Evolutionary conservation across 2,113 vertebrate species (phyloP).

Genomic region (Pituophis catenifer): DNA sequence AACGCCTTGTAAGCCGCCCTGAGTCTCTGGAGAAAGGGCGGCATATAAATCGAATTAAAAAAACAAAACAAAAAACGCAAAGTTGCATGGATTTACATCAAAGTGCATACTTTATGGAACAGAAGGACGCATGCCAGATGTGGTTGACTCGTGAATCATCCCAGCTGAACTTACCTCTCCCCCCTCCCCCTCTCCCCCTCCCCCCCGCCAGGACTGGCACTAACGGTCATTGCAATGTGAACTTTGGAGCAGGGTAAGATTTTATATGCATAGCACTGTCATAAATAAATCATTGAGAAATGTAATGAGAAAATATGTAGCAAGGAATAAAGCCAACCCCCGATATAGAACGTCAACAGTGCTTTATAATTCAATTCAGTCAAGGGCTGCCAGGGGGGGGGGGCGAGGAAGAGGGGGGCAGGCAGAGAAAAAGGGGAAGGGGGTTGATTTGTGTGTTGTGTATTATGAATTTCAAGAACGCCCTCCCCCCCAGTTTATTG

Average conservation of each 20-base stretch:
- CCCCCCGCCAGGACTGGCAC: slow-evolving; percentile 28
- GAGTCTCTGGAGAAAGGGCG: too few relatives aligned
- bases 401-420: slow-evolving; percentile 27
- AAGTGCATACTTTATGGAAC: slow-evolving; percentile 27
- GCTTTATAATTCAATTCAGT: slow-evolving; percentile 67
- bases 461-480: slow-evolving; percentile 46
- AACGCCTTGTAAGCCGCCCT: too few relatives aligned
- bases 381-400: slow-evolving; percentile 48
- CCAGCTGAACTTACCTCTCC: slow-evolving; percentile 41
- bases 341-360: slow-evolving; percentile 48
- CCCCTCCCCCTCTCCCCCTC: neutral
- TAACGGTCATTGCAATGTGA: slow-evolving; percentile 66
- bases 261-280: slow-evolving; percentile 65
- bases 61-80: neutral
- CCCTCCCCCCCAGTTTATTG: slow-evolving; percentile 30
- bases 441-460: slow-evolving; percentile 43
- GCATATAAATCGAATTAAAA: too few relatives aligned
- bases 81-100: slow-evolving; percentile 15
- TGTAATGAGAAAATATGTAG: slow-evolving; percentile 71
- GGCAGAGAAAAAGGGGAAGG: slow-evolving; percentile 48
- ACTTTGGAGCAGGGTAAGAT: slow-evolving; percentile 54
- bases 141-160: slow-evolving; percentile 59
- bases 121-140: slow-evolving; percentile 36
- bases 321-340: slow-evolving; percentile 58
- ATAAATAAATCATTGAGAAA: slow-evolving; percentile 72